A percentile compares a stretch with the other conserved stretches of the same genome.
Evolutionary conservation across 2,797 vertebrate species (phyloP).

Genomic region (Anomalospiza imberbis): DNA sequence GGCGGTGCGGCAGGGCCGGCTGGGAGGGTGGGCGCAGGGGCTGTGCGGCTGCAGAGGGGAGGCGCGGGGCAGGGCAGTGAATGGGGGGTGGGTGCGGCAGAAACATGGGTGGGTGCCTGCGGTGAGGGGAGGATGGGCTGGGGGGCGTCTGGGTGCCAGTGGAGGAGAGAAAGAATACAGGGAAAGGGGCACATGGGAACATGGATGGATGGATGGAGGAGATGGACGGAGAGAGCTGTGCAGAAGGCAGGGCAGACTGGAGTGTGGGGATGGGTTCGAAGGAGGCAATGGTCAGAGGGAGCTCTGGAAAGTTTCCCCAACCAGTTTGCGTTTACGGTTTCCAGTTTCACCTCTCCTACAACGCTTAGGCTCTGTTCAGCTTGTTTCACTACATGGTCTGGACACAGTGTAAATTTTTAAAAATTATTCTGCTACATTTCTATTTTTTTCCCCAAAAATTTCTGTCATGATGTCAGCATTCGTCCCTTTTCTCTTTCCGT

Average conservation of each 20-base stretch:
- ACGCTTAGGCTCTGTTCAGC: background rate
- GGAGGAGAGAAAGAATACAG: background rate
- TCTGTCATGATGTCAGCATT: background rate
- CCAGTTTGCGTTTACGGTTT: accelerated
- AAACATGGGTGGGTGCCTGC: background rate
- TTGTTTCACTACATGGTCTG: background rate
- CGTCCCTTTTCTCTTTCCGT: background rate
- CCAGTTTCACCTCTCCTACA: background rate
- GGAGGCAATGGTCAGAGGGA: background rate
- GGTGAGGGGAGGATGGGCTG: accelerated
- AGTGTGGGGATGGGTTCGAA: background rate
- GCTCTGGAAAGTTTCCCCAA: background rate
- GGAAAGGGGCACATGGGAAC: background rate
- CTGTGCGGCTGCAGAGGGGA: background rate
- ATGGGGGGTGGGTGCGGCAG: background rate
- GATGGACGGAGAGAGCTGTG: background rate
- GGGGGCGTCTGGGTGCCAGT: background rate
- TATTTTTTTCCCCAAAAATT: accelerated
- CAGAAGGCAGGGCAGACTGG: background rate
- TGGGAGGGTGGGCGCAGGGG: background rate
- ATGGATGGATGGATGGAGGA: background rate
- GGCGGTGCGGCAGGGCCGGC: background rate
- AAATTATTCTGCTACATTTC: background rate
- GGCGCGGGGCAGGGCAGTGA: background rate
- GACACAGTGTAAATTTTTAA: background rate